These are phyloP conservation scores for Oithona nana DNA, from an alignment of 2,888 invertebrate species.

Conservation along the genomic window DNA sequence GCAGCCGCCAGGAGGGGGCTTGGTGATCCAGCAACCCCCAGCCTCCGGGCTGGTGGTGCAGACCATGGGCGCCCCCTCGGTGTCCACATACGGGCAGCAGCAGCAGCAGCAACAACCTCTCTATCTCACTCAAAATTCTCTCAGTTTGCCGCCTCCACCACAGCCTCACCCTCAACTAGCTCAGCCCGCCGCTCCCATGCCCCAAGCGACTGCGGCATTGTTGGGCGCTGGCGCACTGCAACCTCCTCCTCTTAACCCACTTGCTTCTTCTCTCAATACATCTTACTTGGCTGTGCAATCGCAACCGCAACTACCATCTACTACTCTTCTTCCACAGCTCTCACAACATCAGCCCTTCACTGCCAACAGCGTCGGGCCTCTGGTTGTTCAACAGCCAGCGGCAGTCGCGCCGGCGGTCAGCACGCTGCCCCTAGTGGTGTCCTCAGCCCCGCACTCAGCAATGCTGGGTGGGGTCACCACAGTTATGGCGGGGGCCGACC, in stretches of 20 bases:
- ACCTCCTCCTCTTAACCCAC: not conserved
- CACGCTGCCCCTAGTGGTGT: not conserved
- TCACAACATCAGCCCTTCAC: not conserved
- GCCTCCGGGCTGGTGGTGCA: not conserved
- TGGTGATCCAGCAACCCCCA: not conserved
- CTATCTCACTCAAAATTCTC: not conserved
- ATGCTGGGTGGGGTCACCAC: not conserved
- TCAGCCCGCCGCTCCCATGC: not conserved
- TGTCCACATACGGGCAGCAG: not conserved
- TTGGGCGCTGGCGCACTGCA: not conserved
- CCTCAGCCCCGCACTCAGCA: not conserved
- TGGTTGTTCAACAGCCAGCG: not conserved
- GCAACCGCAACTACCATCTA: no score
- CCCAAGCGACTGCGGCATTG: not conserved
- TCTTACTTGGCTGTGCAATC: not conserved
- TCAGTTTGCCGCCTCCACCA: not conserved
- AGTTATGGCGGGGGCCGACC: not conserved
- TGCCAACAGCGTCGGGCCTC: not conserved
- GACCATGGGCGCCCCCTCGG: not conserved
- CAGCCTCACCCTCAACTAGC: not conserved
- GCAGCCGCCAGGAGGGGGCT: not conserved
- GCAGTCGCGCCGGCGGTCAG: not conserved
- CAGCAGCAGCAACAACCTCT: constrained; percentile 10
- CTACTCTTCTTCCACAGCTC: not conserved
- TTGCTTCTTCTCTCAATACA: not conserved